Base-by-base conservation (phyloP, 2,888 invertebrate species). In the Pristionchus japonicus region DNA sequence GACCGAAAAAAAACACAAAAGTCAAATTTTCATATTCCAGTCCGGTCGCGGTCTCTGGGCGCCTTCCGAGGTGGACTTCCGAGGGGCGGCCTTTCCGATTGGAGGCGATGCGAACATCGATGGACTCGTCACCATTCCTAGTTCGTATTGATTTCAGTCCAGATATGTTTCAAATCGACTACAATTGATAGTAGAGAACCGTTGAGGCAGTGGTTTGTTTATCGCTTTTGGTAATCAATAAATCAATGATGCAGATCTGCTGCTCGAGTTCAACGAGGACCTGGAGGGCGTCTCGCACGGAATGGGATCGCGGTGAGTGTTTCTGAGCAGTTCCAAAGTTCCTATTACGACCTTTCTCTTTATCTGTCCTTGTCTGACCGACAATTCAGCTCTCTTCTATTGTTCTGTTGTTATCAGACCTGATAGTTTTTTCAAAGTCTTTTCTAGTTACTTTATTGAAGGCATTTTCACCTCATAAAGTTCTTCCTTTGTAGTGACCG, bases 81-180 rank as follows among this genome's bases (percentile, higher is more conserved):
- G 93, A 23, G 93, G 93, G 9, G 93, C 94, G 1, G 93, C 93
- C 9, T 93, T 93, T 89, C 93, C 94, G 9, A 92, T 92, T 49
- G 94, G 94, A 15, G 94, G 94, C 1, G 94, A 93, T 89, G 94
- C 94, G 6, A 93, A 91, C 61, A 92, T 94, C 86, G 94, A 93
- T 89, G 94, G 94, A 37, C 86, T 93, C 11, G 93, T 93, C 13
- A 93, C 94, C 0, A 90, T 93, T 88, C 92, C 94, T n/a, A 93
- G 93, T 94, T 74, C 43, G 88, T 86, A 13, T 20, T 34, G 3
- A 64, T 13, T 64, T 34, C 15, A 15, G 17, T 49, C 37, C 20
- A 31, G 34, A 17, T 70, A 70, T 70, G 31, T 34, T 70, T 37
- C 37, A 37, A 17, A 34, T 4, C 3, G 15, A 70, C 11, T 34